Base-by-base conservation (phyloP, 2,888 invertebrate genomes). In the Kryphioiulus occultus region DNA sequence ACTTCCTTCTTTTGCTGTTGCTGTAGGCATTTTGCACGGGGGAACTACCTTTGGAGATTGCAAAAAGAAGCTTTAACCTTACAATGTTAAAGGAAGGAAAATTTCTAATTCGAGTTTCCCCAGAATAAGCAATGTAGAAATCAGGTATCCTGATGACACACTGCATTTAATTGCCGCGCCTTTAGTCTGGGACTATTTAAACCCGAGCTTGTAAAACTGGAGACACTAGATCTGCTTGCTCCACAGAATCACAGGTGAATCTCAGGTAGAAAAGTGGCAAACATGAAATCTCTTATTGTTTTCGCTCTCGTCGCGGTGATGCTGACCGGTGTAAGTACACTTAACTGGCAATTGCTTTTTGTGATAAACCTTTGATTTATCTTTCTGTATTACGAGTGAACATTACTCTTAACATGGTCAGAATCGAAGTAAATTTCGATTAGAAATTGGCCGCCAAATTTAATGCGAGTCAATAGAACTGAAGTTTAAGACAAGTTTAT, bases 61-160 rank as follows among this genome's bases (percentile, higher is more conserved):
- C 53, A 68, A 68, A 26, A 4, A 5, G 2, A 68, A 10, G 12
- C 1, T n/a, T 68, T 22, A 22, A 68, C 59, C 59, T 68, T 68
- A 22, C 59, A 68, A 68, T 68, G 59, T 68, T 68, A 68, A 68
- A 68, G 59, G 59, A 68, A 68, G 59, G 59, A 68, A 9, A 68
- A 22, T 26, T 68, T 68, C 22, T 22, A 9, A 0, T 26, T 10
- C 3, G 22, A 9, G 1, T 26, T 68, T 68, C 19, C 59, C 59
- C 53, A 53, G 53, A 68, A 68, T n/a, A 17, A 17, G n/a, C 19
- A 26, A 68, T 68, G 19, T 26, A 22, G 22, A n/a, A 5, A 26
- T 22, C 5, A 22, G 12, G 22, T 22, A 68, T 68, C 59, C 59
- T 68, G 59, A 68, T 26, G 22, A 68, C 59, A 35, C 2, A 44